Conservation (phyloP, 2,113 vertebrate species). For the Pachycephala philippinensis region DNA sequence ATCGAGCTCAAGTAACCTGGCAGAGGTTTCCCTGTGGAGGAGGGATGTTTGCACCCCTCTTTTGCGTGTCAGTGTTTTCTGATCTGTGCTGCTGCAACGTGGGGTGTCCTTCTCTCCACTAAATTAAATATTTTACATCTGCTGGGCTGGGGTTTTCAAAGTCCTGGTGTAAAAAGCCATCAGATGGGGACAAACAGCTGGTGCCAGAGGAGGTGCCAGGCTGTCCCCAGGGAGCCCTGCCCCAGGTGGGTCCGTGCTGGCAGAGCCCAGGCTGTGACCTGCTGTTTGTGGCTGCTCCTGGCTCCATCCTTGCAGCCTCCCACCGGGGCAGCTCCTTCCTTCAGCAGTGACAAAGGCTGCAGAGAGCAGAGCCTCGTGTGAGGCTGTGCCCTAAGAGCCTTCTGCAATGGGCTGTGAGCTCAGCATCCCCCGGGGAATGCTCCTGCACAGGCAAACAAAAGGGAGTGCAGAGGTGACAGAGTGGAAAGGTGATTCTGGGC, state of each 20-base stretch:
- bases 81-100: not conserved
- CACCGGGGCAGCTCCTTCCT: not conserved
- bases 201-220: not conserved
- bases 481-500: conserved; percentile 47
- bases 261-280: not conserved
- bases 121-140: not conserved
- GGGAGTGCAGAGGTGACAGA: conserved; percentile 5
- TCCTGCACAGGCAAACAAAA: conserved; percentile 22
- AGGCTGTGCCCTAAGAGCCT: not conserved
- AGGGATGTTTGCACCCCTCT: not conserved
- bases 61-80: not conserved
- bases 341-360: not conserved
- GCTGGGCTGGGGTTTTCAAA: not conserved
- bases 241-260: not conserved
- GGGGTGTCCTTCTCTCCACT: not conserved
- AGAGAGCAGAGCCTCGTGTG: not conserved
- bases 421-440: not conserved
- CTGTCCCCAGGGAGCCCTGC: not conserved
- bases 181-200: not conserved
- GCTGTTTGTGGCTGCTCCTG: not conserved
- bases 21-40: not conserved
- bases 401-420: not conserved
- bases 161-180: not conserved
- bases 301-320: accelerated
- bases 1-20: not conserved